Conservation (phyloP, 2,888 invertebrate genomes). For the Ophioninae sp. region DNA sequence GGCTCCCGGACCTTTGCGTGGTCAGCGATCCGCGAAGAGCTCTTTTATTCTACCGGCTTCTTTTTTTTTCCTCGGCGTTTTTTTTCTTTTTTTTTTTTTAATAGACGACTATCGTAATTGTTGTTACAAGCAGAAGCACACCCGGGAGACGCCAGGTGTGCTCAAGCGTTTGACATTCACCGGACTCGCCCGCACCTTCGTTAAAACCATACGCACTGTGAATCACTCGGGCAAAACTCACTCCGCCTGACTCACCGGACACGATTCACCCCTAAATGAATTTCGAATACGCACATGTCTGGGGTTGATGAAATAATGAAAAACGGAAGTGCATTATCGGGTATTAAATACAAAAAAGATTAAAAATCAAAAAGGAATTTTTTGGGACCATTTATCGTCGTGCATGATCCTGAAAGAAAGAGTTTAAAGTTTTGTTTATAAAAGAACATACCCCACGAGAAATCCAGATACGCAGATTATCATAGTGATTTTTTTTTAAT, state of each 20-base stretch:
- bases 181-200: conserved; percentile 20
- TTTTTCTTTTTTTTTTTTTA: conserved; percentile 27
- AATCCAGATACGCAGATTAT: conserved; percentile 80
- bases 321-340: no score
- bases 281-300: no score
- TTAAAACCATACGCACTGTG: conserved; percentile 38
- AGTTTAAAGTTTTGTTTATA: no score
- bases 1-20: conserved; percentile 5
- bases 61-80: conserved; percentile 5
- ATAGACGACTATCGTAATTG: conserved; percentile 28
- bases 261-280: conserved; percentile 39
- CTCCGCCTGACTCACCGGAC: conserved; percentile 48
- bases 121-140: conserved; percentile 40
- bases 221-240: conserved; percentile 45
- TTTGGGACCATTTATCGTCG: no score
- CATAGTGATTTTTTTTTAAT: no score
- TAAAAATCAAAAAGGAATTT: no score
- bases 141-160: conserved; percentile 51
- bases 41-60: conserved; percentile 28
- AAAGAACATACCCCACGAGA: conserved; percentile 77
- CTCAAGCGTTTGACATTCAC: conserved; percentile 59
- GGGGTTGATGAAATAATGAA: no score
- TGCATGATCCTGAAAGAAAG: no score
- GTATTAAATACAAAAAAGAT: no score
- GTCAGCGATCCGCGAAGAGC: conserved; percentile 57